A percentile compares a stretch with the other conserved stretches of the same genome.
Conservation (phyloP, 2,797 vertebrate species). For the Myiothlypis coronata region DNA sequence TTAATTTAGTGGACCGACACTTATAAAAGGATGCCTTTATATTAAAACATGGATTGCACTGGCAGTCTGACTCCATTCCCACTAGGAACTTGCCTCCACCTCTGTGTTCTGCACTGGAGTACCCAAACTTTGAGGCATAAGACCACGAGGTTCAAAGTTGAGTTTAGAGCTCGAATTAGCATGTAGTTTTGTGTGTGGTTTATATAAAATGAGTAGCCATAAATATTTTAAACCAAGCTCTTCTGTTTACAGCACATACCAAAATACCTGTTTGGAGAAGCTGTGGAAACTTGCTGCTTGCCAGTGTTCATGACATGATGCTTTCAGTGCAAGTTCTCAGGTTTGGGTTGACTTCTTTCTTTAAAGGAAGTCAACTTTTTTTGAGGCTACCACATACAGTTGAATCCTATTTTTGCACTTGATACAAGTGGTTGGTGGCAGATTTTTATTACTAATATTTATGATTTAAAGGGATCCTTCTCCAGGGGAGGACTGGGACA, state of each 20-base stretch:
- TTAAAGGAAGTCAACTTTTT: not conserved
- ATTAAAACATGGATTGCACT: not conserved
- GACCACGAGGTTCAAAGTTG: rapidly evolving
- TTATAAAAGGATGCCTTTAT: not conserved
- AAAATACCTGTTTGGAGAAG: not conserved
- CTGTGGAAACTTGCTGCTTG: not conserved
- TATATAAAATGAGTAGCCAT: rapidly evolving
- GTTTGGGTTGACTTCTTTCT: not conserved
- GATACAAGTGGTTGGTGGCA: not conserved
- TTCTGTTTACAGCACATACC: not conserved
- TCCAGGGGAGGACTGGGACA: not conserved
- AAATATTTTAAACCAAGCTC: not conserved
- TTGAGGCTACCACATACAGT: not conserved
- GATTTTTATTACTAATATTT: not conserved
- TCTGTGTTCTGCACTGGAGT: not conserved
- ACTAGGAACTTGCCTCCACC: not conserved
- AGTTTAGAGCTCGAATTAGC: not conserved
- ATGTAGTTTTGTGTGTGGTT: not conserved
- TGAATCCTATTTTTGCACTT: not conserved
- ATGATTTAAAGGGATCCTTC: not conserved
- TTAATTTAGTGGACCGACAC: not conserved
- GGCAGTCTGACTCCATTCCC: not conserved
- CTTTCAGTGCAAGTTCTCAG: not conserved
- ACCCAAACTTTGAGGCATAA: not conserved
- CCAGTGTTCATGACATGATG: rapidly evolving